These are phyloP conservation scores for Synergus laeviventris DNA, from an alignment of 2,888 invertebrate genomes.

Conservation along the genomic window DNA sequence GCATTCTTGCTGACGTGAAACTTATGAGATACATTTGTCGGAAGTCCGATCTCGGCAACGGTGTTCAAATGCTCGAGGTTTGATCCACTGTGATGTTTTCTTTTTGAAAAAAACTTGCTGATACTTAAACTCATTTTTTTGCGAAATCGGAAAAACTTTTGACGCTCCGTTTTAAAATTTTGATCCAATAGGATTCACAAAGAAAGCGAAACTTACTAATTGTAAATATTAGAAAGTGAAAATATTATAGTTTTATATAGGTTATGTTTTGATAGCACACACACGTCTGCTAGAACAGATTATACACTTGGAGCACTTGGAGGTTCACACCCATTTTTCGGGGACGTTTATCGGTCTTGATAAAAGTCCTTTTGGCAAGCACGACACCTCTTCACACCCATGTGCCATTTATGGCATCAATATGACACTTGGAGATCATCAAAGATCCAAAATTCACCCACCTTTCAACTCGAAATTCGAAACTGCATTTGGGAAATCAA, in stretches of 20 bases:
- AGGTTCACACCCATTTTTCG: slow-evolving; percentile 47
- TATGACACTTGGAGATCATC: background rate
- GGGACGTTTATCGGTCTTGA: slow-evolving; percentile 36
- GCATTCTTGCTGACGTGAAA: slow-evolving; percentile 92
- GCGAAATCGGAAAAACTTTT: slow-evolving; percentile 40
- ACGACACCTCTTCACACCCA: slow-evolving; percentile 48
- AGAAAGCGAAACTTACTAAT: background rate
- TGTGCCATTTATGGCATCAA: slow-evolving; percentile 48
- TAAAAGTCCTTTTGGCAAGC: slow-evolving; percentile 34
- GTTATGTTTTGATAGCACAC: background rate
- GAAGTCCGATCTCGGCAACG: slow-evolving; percentile 86
- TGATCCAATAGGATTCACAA: background rate
- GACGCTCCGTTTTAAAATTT: slow-evolving; percentile 42
- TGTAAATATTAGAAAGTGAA: background rate
- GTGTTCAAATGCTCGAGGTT: slow-evolving; percentile 61
- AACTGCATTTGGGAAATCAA: background rate
- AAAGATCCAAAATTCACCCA: background rate
- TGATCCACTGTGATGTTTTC: slow-evolving; percentile 54
- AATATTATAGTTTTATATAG: background rate
- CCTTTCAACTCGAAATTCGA: background rate
- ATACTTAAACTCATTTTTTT: slow-evolving; percentile 72
- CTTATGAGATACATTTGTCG: slow-evolving; percentile 90
- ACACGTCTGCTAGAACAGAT: background rate
- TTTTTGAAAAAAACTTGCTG: slow-evolving; percentile 73
- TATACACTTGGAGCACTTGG: no score